Conservation (phyloP, 2,888 invertebrate genomes). For the Sarcophaga subvicina region DNA sequence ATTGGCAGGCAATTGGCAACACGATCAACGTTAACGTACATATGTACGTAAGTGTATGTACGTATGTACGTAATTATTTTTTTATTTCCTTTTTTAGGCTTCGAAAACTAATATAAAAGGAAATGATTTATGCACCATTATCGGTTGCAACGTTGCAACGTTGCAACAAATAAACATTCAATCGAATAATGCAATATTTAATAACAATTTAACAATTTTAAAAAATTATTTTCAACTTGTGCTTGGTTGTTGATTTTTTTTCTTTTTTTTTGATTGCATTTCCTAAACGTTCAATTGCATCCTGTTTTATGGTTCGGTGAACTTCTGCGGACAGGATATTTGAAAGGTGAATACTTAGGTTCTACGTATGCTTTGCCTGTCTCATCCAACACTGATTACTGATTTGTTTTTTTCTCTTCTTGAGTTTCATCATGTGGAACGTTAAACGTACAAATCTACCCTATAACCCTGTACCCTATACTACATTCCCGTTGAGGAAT, state of each 20-base stretch:
- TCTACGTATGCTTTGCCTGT: neutral
- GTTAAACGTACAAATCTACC: constrained; percentile 29
- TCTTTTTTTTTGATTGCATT: neutral
- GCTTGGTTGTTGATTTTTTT: neutral
- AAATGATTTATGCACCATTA: constrained; percentile 35
- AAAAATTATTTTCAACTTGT: neutral
- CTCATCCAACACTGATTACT: constrained; percentile 52
- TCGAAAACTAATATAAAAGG: neutral
- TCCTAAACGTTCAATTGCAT: constrained; percentile 63
- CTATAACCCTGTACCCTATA: neutral
- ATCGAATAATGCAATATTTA: constrained; percentile 28
- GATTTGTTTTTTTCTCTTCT: neutral
- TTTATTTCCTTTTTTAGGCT: constrained; percentile 42
- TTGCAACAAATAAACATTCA: constrained; percentile 32
- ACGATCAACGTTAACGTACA: too few species aligned
- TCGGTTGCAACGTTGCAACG: neutral
- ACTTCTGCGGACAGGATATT: constrained; percentile 57
- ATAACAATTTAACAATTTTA: constrained; percentile 46
- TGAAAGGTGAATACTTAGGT: neutral
- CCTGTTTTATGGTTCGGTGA: constrained; percentile 68
- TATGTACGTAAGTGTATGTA: too few species aligned
- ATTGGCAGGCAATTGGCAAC: too few species aligned
- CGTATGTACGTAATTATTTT: neutral
- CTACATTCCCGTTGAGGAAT: neutral
- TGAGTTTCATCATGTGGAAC: constrained; percentile 62